Evolutionary conservation across 1,140 invertebrate species (phyloP).

Genomic region (Drosophila ogumai): DNA sequence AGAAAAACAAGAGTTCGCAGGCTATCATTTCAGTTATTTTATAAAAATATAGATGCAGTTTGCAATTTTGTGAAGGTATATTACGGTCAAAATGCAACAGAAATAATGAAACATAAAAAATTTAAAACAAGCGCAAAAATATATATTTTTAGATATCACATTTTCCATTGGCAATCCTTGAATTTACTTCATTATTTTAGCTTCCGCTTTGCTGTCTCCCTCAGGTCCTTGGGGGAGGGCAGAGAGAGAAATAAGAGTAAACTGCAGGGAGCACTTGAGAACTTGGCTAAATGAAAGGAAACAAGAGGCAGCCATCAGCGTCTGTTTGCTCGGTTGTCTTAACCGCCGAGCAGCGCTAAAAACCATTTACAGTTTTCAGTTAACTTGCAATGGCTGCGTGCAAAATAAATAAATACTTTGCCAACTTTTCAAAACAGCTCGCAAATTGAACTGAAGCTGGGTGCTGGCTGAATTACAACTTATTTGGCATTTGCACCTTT

Average conservation of each 20-base stretch:
- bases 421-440: conserved; percentile 47
- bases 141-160: not conserved
- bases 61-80: conserved; percentile 1
- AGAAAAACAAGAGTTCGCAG: not conserved
- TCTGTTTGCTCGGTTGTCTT: conserved; percentile 45
- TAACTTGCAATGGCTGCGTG: conserved; percentile 66
- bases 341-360: conserved; percentile 40
- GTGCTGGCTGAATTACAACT: conserved; percentile 68
- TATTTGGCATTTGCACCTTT: conserved; percentile 31
- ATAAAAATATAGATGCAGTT: not conserved
- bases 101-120: not conserved
- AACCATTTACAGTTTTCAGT: conserved; percentile 68
- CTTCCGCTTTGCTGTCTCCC: conserved; percentile 15
- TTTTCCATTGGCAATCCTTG: conserved; percentile 15
- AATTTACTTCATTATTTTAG: conserved; percentile 22
- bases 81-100: not conserved
- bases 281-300: conserved; percentile 59
- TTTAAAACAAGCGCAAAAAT: not conserved
- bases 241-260: conserved; percentile 6
- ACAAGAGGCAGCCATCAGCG: conserved; percentile 70
- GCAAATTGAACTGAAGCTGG: conserved; percentile 69
- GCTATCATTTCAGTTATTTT: conserved; percentile 1
- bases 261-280: conserved; percentile 50
- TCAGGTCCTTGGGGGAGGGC: not conserved
- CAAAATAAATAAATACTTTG: conserved; percentile 75